Evolutionary conservation across 2,113 vertebrate genomes (phyloP).

Genomic region (Odocoileus hemionus): DNA sequence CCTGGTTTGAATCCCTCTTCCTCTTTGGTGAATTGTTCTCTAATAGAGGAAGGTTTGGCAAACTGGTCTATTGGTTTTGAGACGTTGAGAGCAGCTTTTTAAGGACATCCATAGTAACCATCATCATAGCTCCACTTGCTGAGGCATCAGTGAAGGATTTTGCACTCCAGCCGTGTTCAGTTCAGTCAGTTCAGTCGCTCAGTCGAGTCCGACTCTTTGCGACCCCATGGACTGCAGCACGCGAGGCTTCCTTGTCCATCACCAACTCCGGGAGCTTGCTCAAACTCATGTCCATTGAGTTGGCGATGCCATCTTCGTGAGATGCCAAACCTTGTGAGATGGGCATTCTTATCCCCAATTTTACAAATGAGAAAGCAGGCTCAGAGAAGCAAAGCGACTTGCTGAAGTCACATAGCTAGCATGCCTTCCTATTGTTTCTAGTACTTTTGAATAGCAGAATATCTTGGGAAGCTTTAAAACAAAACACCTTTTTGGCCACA

Average conservation of each 20-base stretch:
- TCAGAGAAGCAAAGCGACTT: background rate
- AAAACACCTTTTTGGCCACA: background rate
- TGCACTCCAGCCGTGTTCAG: background rate
- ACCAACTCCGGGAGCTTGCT: background rate
- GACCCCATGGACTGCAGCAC: background rate
- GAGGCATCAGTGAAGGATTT: background rate
- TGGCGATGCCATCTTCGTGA: background rate
- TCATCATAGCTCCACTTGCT: background rate
- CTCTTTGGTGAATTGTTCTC: constrained; percentile 19
- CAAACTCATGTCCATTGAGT: background rate
- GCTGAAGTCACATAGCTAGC: background rate
- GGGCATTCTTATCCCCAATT: background rate
- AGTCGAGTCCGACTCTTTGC: background rate
- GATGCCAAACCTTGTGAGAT: background rate
- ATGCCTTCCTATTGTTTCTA: background rate
- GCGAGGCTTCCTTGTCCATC: background rate
- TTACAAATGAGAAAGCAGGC: background rate
- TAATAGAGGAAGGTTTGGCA: constrained; percentile 1
- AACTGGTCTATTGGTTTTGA: background rate
- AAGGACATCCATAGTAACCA: background rate
- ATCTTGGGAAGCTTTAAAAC: background rate
- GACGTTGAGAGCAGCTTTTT: background rate
- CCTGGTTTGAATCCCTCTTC: background rate
- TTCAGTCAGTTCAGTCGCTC: background rate
- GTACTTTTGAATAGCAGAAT: background rate